Evolutionary conservation across 2,113 vertebrate genomes (phyloP), one percentile per base, ranked within the genome.

Genomic region (Ia io): DNA sequence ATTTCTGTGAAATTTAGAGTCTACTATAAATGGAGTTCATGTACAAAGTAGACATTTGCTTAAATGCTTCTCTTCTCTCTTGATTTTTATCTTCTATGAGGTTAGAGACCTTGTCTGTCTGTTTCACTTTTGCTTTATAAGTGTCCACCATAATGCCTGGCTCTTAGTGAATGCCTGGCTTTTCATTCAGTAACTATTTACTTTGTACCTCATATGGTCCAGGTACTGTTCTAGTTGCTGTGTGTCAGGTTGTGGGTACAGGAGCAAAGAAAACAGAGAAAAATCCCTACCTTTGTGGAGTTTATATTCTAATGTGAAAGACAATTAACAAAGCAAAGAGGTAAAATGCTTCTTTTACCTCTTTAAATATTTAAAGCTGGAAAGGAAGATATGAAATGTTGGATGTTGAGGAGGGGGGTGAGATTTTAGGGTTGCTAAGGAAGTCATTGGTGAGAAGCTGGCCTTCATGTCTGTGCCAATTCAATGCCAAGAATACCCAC

Each of bases 1-100:
- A 80, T 93, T 49, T 92, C 32, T 17, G 84, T 44, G 80, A 90
- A 90, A 86, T 51, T 79, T 42, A 91, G 32, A 61, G 59, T 61
- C 59, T 61, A 28, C 59, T 61, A 61, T 61, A 61, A 61, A 61
- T 28, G 10, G 59, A 61, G 25, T 28, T 25, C 59, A 61, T 61
- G 23, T 61, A 28, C 25, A 61, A 61, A 61, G 9, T 61, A 25
- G 23, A 61, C 37, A 65, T 23, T 79, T 49, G 63, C 69, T 79
- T 91, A 44, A 67, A 70, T 88, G 17, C 30, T 84, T 93, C 42
- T 92, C 70, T 86, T 83, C 69, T 53, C 37, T 85, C 47, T 91
- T 93, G 47, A 86, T 87, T 94, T 94, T 95, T 94, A 89, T 92
- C 84, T 76, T 89, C 70, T 49, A 6, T 49, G 53, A 77, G 7